These are phyloP conservation scores for Dicrostonyx torquatus DNA, from an alignment of 2,797 vertebrate genomes.

Conservation along the genomic window DNA sequence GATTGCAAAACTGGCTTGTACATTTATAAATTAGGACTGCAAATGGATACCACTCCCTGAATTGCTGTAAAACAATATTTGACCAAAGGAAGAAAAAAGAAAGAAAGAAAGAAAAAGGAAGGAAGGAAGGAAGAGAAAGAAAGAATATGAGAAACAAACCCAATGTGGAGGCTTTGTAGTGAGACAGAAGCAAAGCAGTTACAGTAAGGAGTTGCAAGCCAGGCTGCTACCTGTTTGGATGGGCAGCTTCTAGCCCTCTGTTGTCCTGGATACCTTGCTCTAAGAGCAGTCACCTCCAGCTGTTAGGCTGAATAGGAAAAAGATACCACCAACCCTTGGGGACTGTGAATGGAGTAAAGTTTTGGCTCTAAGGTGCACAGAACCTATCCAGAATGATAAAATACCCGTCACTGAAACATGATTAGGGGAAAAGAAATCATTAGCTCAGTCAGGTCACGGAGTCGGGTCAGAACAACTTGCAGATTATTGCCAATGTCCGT, in stretches of 20 bases:
- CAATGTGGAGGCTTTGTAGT: not conserved
- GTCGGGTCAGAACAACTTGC: slow-evolving; percentile 55
- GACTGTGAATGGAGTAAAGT: not conserved
- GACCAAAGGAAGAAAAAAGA: not conserved
- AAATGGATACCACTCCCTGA: not conserved
- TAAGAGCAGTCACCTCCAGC: not conserved
- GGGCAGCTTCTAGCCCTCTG: not conserved
- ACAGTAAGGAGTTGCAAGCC: not conserved
- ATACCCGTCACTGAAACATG: slow-evolving; percentile 44
- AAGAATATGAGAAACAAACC: not conserved
- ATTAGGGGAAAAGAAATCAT: slow-evolving; percentile 67
- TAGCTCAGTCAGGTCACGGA: slow-evolving; percentile 56
- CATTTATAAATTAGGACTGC: not conserved
- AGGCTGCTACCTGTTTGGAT: not conserved
- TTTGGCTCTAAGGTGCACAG: slow-evolving; percentile 40
- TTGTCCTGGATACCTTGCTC: not conserved
- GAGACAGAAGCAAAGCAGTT: not conserved
- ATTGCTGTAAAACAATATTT: not conserved
- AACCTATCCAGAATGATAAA: slow-evolving; percentile 63
- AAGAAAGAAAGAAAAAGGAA: too few species aligned
- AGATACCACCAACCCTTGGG: not conserved
- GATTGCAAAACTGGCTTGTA: not conserved
- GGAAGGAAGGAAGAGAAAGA: too few species aligned
- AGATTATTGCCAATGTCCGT: slow-evolving; percentile 37
- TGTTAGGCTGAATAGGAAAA: not conserved